These are phyloP conservation scores for Agrochola circellaris DNA, from an alignment of 2,888 invertebrate genomes.

Conservation along the genomic window DNA sequence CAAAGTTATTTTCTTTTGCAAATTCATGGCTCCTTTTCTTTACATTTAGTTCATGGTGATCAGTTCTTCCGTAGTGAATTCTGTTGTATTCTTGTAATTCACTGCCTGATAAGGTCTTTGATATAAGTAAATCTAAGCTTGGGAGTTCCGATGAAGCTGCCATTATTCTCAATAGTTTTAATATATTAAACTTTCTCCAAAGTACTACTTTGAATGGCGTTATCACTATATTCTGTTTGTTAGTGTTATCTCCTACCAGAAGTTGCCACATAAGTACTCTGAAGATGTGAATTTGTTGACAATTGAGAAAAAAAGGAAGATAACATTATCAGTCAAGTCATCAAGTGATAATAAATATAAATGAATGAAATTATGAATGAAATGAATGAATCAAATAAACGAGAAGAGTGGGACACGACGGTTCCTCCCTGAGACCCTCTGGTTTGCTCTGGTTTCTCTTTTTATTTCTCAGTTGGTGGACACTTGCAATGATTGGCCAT, in stretches of 20 bases:
- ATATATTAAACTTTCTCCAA: constrained; percentile 2
- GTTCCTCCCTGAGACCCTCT: no score
- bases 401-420: no score
- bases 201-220: not conserved
- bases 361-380: constrained; percentile 12
- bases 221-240: constrained; percentile 1
- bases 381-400: constrained; percentile 9
- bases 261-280: constrained; percentile 16
- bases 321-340: constrained; percentile 19
- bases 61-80: constrained; percentile 94
- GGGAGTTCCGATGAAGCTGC: constrained; percentile 74
- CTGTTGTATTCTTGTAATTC: constrained; percentile 93
- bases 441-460: no score
- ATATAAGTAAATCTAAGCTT: constrained; percentile 82
- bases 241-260: constrained; percentile 35
- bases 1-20: constrained; percentile 91
- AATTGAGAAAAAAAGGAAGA: constrained; percentile 8
- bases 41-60: constrained; percentile 89
- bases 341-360: constrained; percentile 13
- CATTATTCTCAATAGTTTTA: constrained; percentile 64
- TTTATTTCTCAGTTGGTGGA: not conserved
- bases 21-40: constrained; percentile 84
- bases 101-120: constrained; percentile 74
- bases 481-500: not conserved
- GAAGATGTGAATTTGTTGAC: constrained; percentile 16